These are phyloP conservation scores for Penaeus indicus DNA, from an alignment of 1,140 invertebrate species.

Conservation along the genomic window DNA sequence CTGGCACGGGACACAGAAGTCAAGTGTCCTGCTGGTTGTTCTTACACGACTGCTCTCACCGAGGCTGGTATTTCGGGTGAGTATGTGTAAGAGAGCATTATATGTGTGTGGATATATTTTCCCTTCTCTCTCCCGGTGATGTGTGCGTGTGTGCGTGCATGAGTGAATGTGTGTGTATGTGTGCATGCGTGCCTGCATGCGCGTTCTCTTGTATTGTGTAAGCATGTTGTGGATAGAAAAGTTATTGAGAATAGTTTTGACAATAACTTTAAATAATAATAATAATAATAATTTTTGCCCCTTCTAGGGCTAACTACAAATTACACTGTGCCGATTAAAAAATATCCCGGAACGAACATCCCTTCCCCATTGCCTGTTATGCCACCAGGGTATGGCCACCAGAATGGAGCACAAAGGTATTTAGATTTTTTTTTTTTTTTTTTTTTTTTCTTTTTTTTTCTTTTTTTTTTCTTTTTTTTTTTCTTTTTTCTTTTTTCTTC, in stretches of 20 bases:
- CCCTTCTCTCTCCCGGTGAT: too few relatives aligned
- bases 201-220: too few relatives aligned
- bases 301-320: slow-evolving; percentile 49
- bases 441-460: neutral
- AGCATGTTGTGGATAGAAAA: too few relatives aligned
- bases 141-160: too few relatives aligned
- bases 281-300: neutral
- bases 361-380: slow-evolving; percentile 35
- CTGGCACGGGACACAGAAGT: slow-evolving; percentile 46
- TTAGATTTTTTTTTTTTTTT: neutral
- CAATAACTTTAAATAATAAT: too few relatives aligned
- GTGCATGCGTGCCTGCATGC: too few relatives aligned
- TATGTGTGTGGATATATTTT: neutral
- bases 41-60: slow-evolving; percentile 55
- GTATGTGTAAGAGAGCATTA: neutral
- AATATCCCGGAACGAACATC: slow-evolving; percentile 21
- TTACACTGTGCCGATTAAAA: slow-evolving; percentile 54
- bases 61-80: slow-evolving; percentile 59
- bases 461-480: neutral
- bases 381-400: slow-evolving; percentile 30
- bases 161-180: too few relatives aligned
- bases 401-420: slow-evolving; percentile 59
- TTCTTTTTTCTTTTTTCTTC: neutral
- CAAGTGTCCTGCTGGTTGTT: slow-evolving; percentile 59
- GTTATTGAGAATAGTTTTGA: too few relatives aligned